Conservation (phyloP, 2,888 invertebrate genomes). For the Hypomecis punctinalis region DNA sequence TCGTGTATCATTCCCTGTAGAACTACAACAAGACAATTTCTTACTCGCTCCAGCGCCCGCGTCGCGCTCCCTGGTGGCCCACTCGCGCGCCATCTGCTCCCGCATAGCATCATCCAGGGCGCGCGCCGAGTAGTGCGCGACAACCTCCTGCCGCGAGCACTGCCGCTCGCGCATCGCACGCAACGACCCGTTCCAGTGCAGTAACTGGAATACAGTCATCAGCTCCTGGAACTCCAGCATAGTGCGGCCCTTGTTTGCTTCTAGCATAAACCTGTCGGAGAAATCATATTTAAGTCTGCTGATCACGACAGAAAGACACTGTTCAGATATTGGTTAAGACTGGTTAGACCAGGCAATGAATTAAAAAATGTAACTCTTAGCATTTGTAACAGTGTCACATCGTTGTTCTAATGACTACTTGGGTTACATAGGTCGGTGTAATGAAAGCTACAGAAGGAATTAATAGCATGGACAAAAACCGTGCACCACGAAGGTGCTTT, state of each 20-base stretch:
- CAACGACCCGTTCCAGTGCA: conserved; percentile 98
- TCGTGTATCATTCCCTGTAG: too few species aligned
- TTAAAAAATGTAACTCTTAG: too few species aligned
- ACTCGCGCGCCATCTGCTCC: conserved; percentile 97
- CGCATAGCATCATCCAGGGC: conserved; percentile 98
- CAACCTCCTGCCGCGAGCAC: conserved; percentile 95
- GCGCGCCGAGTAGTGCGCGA: conserved; percentile 96
- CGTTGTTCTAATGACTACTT: too few species aligned
- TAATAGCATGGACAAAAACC: too few species aligned
- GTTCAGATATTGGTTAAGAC: conserved; percentile 2
- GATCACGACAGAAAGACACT: too few species aligned
- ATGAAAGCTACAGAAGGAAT: too few species aligned
- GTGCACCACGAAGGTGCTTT: too few species aligned
- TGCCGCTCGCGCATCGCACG: conserved; percentile 98
- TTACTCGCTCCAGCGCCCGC: conserved; percentile 79
- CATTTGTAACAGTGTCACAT: too few species aligned
- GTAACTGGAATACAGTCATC: conserved; percentile 98
- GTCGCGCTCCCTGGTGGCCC: conserved; percentile 89
- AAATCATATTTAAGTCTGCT: conserved; percentile 13
- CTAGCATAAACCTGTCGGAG: conserved; percentile 87
- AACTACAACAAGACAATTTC: conserved; percentile 59
- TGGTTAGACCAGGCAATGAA: too few species aligned
- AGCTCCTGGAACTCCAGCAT: conserved; percentile 98
- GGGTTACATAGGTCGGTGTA: too few species aligned
- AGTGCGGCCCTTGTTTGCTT: conserved; percentile 94